A percentile compares a stretch with the other conserved stretches of the same genome.
Conservation (phyloP, 2,888 invertebrate species). For the Drosophila subquinaria region DNA sequence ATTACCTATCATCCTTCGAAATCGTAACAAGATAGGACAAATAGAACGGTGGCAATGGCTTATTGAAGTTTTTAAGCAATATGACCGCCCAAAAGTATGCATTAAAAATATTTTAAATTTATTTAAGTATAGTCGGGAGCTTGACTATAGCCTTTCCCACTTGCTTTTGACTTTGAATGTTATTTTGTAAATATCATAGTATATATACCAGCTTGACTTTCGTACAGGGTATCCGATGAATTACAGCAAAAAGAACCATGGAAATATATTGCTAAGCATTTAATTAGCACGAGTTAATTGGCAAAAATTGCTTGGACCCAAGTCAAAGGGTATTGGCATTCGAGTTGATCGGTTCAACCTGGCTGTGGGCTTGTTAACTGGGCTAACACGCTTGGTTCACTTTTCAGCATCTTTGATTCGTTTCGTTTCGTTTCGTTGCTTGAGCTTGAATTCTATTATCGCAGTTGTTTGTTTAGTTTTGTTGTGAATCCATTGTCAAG, state of each 20-base stretch:
- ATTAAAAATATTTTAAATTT: no score
- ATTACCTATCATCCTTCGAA: no score
- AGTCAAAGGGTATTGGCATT: constrained; percentile 4
- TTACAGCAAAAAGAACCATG: not conserved
- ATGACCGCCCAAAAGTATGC: no score
- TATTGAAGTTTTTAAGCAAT: no score
- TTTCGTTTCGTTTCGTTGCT: not conserved
- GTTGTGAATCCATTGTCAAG: constrained; percentile 13
- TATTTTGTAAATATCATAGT: no score
- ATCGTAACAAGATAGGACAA: no score
- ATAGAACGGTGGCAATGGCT: no score
- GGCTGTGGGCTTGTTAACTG: constrained; percentile 1
- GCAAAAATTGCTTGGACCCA: constrained; percentile 12
- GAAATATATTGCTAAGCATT: constrained; percentile 20
- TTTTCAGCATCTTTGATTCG: constrained; percentile 16
- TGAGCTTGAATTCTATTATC: constrained; percentile 3
- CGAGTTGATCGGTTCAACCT: not conserved
- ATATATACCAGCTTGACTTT: not conserved
- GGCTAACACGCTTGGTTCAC: not conserved
- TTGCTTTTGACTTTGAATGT: no score
- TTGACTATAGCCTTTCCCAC: no score
- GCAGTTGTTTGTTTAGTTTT: constrained; percentile 6
- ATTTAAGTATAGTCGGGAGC: no score
- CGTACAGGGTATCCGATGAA: constrained; percentile 2
- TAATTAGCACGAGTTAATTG: constrained; percentile 22